Percentiles rank a stretch among this genome's conserved stretches.
These are phyloP conservation scores for Dreissena polymorpha DNA, from an alignment of 1,140 invertebrate genomes.

Conservation along the genomic window DNA sequence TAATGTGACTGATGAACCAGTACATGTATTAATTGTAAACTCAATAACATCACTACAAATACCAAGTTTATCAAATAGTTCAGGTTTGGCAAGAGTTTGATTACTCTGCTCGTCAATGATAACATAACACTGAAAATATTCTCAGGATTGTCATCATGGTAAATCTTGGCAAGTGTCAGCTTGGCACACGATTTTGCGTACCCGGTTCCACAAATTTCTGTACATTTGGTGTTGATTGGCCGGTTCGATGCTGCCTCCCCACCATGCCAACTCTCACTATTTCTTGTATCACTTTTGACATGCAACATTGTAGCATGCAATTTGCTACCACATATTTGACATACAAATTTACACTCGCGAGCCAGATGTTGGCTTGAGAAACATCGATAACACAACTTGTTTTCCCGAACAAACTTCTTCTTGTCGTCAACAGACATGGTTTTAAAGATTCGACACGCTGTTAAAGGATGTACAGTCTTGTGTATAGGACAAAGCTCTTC, in stretches of 20 bases:
- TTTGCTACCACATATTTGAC: constrained; percentile 16
- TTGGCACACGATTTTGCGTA: constrained; percentile 57
- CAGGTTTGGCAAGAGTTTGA: background rate
- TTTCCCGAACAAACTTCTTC: constrained; percentile 26
- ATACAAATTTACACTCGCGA: background rate
- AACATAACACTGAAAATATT: background rate
- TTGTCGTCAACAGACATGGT: constrained; percentile 1
- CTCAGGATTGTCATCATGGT: background rate
- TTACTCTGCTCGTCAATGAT: constrained; percentile 36
- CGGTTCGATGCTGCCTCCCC: constrained; percentile 18
- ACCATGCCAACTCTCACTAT: constrained; percentile 4
- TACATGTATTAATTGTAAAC: constrained; percentile 5
- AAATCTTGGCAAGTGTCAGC: constrained; percentile 27
- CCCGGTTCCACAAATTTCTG: constrained; percentile 26
- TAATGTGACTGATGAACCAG: background rate
- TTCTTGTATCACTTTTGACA: background rate
- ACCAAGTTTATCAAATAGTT: background rate
- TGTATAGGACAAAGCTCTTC: constrained; percentile 19
- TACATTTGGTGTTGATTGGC: constrained; percentile 5
- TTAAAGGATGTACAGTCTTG: constrained; percentile 15
- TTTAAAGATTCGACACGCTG: constrained; percentile 25
- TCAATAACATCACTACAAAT: background rate
- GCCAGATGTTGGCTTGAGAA: constrained; percentile 22
- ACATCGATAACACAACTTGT: constrained; percentile 46
- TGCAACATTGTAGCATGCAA: constrained; percentile 25